These are phyloP conservation scores for Enteromius treurensis DNA, from an alignment of 2,797 vertebrate species.

Conservation along the genomic window DNA sequence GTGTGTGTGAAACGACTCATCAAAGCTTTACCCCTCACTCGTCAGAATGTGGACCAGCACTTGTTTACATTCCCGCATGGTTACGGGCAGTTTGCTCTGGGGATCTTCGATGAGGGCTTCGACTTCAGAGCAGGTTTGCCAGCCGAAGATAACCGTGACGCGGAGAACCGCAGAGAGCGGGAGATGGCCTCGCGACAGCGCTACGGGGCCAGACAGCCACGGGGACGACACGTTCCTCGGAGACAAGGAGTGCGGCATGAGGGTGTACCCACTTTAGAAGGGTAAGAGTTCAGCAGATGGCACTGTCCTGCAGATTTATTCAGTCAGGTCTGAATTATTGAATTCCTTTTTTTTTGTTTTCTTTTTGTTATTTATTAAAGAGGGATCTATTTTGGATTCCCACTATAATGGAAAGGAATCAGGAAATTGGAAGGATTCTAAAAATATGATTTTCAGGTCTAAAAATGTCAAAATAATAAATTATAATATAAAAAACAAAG, in stretches of 20 bases:
- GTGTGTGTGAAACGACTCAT: background rate
- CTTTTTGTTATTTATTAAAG: background rate
- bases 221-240: slow-evolving; percentile 86
- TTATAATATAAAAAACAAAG: background rate
- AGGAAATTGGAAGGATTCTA: background rate
- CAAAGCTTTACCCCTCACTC: background rate
- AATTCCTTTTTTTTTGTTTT: background rate
- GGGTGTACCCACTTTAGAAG: slow-evolving; percentile 94
- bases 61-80: slow-evolving; percentile 90
- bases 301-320: background rate
- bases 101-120: slow-evolving; percentile 93
- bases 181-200: slow-evolving; percentile 91
- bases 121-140: slow-evolving; percentile 83
- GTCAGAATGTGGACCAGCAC: slow-evolving; percentile 87
- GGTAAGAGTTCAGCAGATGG: slow-evolving; percentile 70
- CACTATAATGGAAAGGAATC: background rate
- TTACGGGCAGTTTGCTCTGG: slow-evolving; percentile 90
- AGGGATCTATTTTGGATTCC: background rate
- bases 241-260: slow-evolving; percentile 87
- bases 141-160: slow-evolving; percentile 85
- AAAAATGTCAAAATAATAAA: background rate
- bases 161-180: slow-evolving; percentile 87
- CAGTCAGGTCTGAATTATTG: background rate
- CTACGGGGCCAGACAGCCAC: slow-evolving; percentile 87
- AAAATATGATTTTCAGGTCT: background rate